Evolutionary conservation across 2,888 invertebrate species (phyloP).

Genomic region (Drosophila lacicola): DNA sequence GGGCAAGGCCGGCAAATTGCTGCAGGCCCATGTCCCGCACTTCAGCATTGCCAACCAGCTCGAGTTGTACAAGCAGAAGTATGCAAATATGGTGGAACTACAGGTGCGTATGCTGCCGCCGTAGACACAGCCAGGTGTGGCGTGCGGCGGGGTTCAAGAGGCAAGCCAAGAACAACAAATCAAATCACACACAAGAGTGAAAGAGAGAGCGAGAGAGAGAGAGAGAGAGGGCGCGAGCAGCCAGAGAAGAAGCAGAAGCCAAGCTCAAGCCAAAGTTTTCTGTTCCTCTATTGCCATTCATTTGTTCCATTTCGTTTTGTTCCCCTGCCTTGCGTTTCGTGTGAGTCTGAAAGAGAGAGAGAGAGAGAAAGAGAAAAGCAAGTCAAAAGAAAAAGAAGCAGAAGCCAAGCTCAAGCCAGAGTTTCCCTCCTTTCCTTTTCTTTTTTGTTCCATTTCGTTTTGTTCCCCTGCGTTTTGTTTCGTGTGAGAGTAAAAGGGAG

Average conservation of each 20-base stretch:
- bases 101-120: slow-evolving; percentile 80
- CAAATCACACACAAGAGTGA: neutral
- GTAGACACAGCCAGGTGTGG: slow-evolving; percentile 11
- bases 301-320: neutral
- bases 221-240: neutral
- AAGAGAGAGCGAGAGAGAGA: neutral
- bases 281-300: neutral
- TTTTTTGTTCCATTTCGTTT: slow-evolving; percentile 6
- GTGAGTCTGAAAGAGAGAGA: no score
- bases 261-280: slow-evolving; percentile 12
- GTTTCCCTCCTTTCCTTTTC: neutral
- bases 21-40: slow-evolving; percentile 81
- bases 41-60: slow-evolving; percentile 83
- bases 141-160: slow-evolving; percentile 1
- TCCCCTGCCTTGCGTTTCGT: neutral
- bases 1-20: slow-evolving; percentile 76
- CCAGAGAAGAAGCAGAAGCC: neutral
- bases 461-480: neutral
- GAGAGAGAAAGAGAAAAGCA: no score
- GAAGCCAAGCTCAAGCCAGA: no score
- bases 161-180: neutral
- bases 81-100: slow-evolving; percentile 84
- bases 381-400: neutral
- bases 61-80: slow-evolving; percentile 85
- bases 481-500: no score